Percentiles rank a stretch among this genome's conserved stretches.
These are phyloP conservation scores for Macrotis lagotis DNA, from an alignment of 2,113 vertebrate species.

Conservation along the genomic window DNA sequence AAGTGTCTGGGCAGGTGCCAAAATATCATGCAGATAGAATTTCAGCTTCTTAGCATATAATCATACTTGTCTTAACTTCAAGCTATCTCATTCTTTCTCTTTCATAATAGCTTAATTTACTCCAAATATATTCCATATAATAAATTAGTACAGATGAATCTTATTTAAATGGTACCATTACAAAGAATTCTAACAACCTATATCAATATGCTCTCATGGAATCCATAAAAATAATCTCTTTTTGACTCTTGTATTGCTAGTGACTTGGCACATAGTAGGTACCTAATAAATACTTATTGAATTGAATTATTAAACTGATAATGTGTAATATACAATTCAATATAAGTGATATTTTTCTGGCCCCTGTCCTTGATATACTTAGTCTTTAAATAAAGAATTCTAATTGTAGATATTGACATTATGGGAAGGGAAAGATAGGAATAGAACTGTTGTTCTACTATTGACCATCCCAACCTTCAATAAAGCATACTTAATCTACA, in stretches of 20 bases:
- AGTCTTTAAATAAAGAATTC: not conserved
- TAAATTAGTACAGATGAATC: not conserved
- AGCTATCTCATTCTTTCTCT: constrained; percentile 37
- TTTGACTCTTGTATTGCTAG: not conserved
- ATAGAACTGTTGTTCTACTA: not conserved
- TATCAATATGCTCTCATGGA: not conserved
- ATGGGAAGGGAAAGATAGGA: not conserved
- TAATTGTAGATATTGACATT: not conserved
- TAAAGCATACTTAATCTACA: not conserved
- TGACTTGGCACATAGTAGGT: not conserved
- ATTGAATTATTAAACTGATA: not conserved
- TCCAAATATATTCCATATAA: not conserved
- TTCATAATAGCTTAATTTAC: not conserved
- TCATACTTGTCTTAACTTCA: not conserved
- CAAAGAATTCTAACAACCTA: not conserved
- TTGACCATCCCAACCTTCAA: not conserved
- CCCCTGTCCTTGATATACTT: not conserved
- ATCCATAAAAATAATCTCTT: not conserved
- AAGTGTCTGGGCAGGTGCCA: constrained; percentile 64
- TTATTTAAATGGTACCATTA: not conserved
- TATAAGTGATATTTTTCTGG: not conserved
- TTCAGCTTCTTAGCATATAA: constrained; percentile 15
- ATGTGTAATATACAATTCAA: not conserved
- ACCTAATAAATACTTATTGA: not conserved
- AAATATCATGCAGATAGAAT: constrained; percentile 59